A percentile compares a stretch with the other conserved stretches of the same genome.
Evolutionary conservation across 2,113 vertebrate species (phyloP).

Genomic region (Istiophorus platypterus): DNA sequence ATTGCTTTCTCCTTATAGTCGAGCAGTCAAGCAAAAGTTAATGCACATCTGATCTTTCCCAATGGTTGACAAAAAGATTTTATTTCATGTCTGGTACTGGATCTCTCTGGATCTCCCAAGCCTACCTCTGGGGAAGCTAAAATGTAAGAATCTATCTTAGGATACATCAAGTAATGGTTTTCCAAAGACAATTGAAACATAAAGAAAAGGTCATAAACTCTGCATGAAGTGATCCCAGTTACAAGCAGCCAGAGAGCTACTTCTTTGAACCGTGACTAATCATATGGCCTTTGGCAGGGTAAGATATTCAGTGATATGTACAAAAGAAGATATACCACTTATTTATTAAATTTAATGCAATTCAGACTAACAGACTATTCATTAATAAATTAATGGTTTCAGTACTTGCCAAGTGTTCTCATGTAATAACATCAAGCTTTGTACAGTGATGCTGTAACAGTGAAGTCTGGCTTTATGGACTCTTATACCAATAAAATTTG

Average conservation of each 20-base stretch:
- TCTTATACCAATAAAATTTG: background rate
- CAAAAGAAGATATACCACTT: background rate
- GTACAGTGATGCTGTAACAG: background rate
- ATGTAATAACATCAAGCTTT: background rate
- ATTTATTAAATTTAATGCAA: background rate
- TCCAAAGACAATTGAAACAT: background rate
- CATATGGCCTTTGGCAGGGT: background rate
- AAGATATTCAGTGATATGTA: background rate
- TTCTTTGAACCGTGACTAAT: background rate
- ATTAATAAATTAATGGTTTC: background rate
- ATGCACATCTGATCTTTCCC: background rate
- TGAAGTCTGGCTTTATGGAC: background rate
- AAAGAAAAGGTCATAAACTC: background rate
- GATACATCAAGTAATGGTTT: background rate
- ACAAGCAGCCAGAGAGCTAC: background rate
- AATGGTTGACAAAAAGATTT: background rate
- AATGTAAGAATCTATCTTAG: background rate
- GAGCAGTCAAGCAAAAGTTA: conserved; percentile 2
- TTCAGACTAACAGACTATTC: background rate
- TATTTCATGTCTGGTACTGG: background rate
- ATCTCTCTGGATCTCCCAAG: background rate
- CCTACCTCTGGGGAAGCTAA: background rate
- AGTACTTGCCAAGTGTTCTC: background rate
- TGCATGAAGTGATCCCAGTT: background rate
- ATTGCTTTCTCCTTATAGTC: background rate